phyloP scores from a whole-genome alignment of 2,888 invertebrate genomes.

The Gisinianus flammeolus region DNA sequence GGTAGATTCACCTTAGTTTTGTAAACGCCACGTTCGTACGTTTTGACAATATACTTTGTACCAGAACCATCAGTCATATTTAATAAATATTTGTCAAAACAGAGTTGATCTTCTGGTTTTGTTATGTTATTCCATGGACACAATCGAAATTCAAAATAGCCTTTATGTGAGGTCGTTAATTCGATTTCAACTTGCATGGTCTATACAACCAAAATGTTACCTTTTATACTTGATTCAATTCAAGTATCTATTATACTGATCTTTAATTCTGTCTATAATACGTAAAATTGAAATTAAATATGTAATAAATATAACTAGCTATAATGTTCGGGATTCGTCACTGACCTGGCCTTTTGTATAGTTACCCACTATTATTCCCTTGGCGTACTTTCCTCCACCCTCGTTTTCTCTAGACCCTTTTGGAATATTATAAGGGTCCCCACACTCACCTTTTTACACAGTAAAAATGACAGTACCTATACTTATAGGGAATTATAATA shows the following conservation, averaged over 20 bases:
- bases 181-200: conserved; percentile 28
- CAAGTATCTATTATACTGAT: no score
- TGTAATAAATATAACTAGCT: background rate
- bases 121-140: conserved; percentile 23
- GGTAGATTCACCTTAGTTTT: conserved; percentile 43
- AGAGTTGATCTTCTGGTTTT: conserved; percentile 24
- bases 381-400: conserved; percentile 42
- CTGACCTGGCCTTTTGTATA: conserved; percentile 45
- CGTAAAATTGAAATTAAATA: background rate
- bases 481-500: no score
- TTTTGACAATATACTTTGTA: conserved; percentile 36
- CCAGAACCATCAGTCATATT: conserved; percentile 27
- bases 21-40: conserved; percentile 35
- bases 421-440: conserved; percentile 39
- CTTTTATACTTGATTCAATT: no score
- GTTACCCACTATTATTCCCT: conserved; percentile 42
- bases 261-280: no score
- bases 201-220: no score
- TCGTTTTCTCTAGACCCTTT: conserved; percentile 44
- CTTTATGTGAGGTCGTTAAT: conserved; percentile 31
- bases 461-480: background rate
- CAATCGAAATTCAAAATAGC: conserved; percentile 30
- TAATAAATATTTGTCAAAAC: conserved; percentile 33
- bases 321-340: background rate
- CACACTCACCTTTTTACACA: conserved; percentile 28